Base-by-base conservation (phyloP, 2,797 vertebrate species). In the Molossus alvarezi region DNA sequence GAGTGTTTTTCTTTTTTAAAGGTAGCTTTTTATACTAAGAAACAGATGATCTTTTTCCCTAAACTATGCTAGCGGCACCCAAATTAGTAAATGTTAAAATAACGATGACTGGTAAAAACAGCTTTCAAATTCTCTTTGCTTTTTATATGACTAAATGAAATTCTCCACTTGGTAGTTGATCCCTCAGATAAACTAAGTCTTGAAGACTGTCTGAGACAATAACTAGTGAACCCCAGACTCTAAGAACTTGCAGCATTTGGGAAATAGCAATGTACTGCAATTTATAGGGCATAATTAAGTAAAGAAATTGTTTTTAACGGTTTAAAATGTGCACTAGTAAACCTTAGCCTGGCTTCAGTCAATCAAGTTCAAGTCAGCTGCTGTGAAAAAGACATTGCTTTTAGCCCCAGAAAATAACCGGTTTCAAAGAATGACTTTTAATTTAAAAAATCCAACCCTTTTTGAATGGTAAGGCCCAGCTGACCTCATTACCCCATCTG, bases 61-160 rank as follows among this genome's bases (percentile, higher is more conserved):
- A 57, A 95, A 72, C 51, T 48, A 25, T 85, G 88, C 85, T 86
- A 90, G 64, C 64, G 89, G 45, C 21, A 92, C 73, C 82, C 62
- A 77, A 95, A 97, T 97, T 96, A 96, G 97, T 88, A 79, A 75
- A 92, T 83, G 77, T 85, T 97, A 95, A 97, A 97, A 94, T 96
- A 94, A 92, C 62, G 45, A 33, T 85, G 69, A 71, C 91, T 95
- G 84, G 71, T 84, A 71, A 86, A 92, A 90, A 87, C 76, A 91
- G 83, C 93, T 90, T 93, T n/a, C 20, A 81, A 84, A 73, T 95
- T 92, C 55, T 90, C 93, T 92, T 89, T 90, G 72, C 86, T 95
- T 97, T 93, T 95, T 95, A 92, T 97, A 27, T 96, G 76, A 95
- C 94, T 90, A 83, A 87, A 86, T 86, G 72, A 96, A 96, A 82